Evolutionary conservation across 2,888 invertebrate genomes (phyloP), one percentile per base, ranked within the genome.

Genomic region (Carpatolechia fugitivella): DNA sequence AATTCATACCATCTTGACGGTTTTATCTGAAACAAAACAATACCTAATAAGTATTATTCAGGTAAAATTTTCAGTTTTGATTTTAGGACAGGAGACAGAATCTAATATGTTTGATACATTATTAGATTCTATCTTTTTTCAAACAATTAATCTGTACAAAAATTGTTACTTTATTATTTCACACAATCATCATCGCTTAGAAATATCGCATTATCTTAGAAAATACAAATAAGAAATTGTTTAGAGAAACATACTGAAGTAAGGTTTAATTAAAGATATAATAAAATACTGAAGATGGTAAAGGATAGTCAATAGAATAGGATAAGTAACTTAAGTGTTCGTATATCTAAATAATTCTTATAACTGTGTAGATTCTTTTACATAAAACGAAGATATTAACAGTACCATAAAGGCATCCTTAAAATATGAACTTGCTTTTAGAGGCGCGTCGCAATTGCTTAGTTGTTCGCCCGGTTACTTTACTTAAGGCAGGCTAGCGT

Each of bases 1-100:
- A 64, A 63, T 74, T 86, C 73, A 88, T 66, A 80, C 83, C 89
- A 90, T 90, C 66, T 82, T 89, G 82, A 65, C 58, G 68, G 76
- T 24, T 24, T 24, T 70, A 85, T 81, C 89, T 90, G 88, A 38
- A 77, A 85, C 66, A 58, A 64, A 56, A 60, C 57, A 49, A 31
- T 18, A 24, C n/a, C n/a, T n/a, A n/a, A n/a, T n/a, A n/a, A n/a
- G n/a, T n/a, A n/a, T n/a, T n/a, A n/a, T n/a, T n/a, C n/a, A n/a
- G n/a, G n/a, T n/a, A n/a, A n/a, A n/a, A n/a, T n/a, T n/a, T n/a
- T n/a, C n/a, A n/a, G n/a, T n/a, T n/a, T n/a, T 53, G 24, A 4
- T 24, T 24, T 24, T 24, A 24, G 24, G 24, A 24, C n/a, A n/a
- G n/a, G n/a, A n/a, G n/a, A n/a, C n/a, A n/a, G n/a, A n/a, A n/a